Conservation (phyloP, 2,888 invertebrate genomes). For the Andrena minutula region DNA sequence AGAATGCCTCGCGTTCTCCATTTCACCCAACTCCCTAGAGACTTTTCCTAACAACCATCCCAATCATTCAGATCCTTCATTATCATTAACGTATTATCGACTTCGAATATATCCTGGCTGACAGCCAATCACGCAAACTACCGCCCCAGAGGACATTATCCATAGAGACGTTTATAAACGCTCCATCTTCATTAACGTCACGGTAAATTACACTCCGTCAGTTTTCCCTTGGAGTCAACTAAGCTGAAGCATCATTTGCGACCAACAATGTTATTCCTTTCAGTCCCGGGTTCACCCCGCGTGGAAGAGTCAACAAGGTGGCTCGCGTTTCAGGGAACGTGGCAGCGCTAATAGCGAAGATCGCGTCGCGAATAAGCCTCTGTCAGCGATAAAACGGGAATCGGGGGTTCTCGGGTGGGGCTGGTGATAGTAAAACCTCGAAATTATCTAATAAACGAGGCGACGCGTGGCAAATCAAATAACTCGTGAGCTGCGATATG, state of each 20-base stretch:
- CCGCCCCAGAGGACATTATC: slow-evolving; percentile 51
- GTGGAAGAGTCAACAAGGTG: neutral
- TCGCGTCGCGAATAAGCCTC: neutral
- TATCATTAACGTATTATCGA: slow-evolving; percentile 46
- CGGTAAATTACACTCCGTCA: slow-evolving; percentile 66
- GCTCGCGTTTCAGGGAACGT: neutral
- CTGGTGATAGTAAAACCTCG: neutral
- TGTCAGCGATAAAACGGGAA: slow-evolving; percentile 3
- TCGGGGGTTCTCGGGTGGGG: neutral
- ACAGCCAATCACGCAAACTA: slow-evolving; percentile 54
- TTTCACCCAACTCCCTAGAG: neutral
- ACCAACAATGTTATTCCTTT: neutral
- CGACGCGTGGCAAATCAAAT: neutral
- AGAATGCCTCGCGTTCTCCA: neutral
- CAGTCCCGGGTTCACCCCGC: neutral
- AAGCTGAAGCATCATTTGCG: slow-evolving; percentile 9
- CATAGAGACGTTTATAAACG: slow-evolving; percentile 65
- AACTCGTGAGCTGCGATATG: neutral
- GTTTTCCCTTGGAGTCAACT: slow-evolving; percentile 31
- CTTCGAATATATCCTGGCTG: slow-evolving; percentile 49
- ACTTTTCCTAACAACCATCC: too few relatives aligned
- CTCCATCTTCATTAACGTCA: slow-evolving; percentile 74
- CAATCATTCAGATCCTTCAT: neutral
- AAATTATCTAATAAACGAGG: slow-evolving; percentile 1
- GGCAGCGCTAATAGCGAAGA: neutral